These are phyloP conservation scores for Cotesia glomerata DNA, from an alignment of 1,140 invertebrate genomes.

Conservation along the genomic window DNA sequence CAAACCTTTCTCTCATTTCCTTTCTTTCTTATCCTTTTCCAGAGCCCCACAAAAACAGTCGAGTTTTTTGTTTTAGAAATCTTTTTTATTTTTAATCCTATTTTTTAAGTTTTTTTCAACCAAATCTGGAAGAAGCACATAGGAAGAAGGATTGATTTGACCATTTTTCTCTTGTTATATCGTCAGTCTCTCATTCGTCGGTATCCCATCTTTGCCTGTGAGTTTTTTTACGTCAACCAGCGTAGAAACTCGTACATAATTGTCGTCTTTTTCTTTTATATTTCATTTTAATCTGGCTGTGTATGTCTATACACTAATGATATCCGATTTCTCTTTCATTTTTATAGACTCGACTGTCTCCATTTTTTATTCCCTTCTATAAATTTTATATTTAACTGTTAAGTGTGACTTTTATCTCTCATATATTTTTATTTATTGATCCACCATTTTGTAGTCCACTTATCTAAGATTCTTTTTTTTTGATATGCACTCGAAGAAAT, in stretches of 20 bases:
- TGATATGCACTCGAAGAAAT: too few relatives aligned
- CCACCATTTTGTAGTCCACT: too few relatives aligned
- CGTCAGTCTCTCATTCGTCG: background rate
- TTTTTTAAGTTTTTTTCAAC: background rate
- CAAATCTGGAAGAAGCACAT: background rate
- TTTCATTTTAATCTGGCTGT: conserved; percentile 2
- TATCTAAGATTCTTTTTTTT: too few relatives aligned
- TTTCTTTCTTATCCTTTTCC: too few relatives aligned
- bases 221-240: background rate
- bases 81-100: background rate
- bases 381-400: too few relatives aligned
- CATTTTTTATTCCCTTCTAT: too few relatives aligned
- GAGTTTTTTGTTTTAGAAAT: background rate
- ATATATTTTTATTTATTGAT: too few relatives aligned
- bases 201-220: background rate
- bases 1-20: too few relatives aligned
- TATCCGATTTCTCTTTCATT: conserved; percentile 31
- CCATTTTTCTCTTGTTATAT: conserved; percentile 27
- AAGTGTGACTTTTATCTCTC: too few relatives aligned
- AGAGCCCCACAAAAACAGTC: conserved; percentile 3
- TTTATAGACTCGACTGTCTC: conserved; percentile 8
- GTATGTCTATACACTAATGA: conserved; percentile 28
- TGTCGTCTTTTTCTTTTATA: conserved; percentile 8
- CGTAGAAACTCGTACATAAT: too few relatives aligned
- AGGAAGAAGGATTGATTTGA: background rate